phyloP scores from a whole-genome alignment of 2,888 invertebrate species.

The Orthonychiurus folsomi region DNA sequence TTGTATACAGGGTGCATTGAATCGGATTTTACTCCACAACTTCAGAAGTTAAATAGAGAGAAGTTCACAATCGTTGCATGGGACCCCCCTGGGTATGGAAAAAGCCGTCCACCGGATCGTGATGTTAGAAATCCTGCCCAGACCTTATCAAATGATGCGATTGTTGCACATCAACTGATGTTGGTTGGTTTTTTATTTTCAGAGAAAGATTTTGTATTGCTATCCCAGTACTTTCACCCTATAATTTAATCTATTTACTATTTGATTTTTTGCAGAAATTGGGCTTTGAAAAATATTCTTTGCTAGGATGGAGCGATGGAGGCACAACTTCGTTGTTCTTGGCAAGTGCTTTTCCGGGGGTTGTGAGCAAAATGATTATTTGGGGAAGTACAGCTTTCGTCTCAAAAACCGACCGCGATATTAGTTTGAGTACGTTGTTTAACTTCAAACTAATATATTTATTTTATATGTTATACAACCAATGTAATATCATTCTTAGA shows the following conservation, averaged over 20 bases:
- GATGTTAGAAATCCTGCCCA: slow-evolving; percentile 41
- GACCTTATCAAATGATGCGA: slow-evolving; percentile 42
- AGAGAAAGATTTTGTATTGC: too few relatives aligned
- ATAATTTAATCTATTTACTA: too few relatives aligned
- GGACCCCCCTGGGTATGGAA: slow-evolving; percentile 53
- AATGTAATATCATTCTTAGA: too few relatives aligned
- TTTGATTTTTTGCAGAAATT: too few relatives aligned
- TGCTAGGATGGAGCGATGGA: slow-evolving; percentile 85
- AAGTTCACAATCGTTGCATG: slow-evolving; percentile 60
- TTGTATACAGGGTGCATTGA: slow-evolving; percentile 27
- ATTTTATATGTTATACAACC: too few relatives aligned
- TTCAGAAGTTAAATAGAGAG: slow-evolving; percentile 49
- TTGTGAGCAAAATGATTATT: slow-evolving; percentile 61
- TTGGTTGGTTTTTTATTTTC: too few relatives aligned
- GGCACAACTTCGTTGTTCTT: slow-evolving; percentile 67
- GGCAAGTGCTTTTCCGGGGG: slow-evolving; percentile 60
- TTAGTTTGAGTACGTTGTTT: too few relatives aligned
- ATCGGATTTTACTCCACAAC: slow-evolving; percentile 26
- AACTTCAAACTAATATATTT: too few relatives aligned
- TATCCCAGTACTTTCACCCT: too few relatives aligned
- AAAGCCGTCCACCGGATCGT: slow-evolving; percentile 37
- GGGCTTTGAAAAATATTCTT: slow-evolving; percentile 42
- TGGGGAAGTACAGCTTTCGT: slow-evolving; percentile 67
- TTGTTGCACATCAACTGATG: slow-evolving; percentile 43
- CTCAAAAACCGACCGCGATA: too few relatives aligned